phyloP scores from a whole-genome alignment of 1,140 invertebrate genomes.

The Gonioctena quinquepunctata region DNA sequence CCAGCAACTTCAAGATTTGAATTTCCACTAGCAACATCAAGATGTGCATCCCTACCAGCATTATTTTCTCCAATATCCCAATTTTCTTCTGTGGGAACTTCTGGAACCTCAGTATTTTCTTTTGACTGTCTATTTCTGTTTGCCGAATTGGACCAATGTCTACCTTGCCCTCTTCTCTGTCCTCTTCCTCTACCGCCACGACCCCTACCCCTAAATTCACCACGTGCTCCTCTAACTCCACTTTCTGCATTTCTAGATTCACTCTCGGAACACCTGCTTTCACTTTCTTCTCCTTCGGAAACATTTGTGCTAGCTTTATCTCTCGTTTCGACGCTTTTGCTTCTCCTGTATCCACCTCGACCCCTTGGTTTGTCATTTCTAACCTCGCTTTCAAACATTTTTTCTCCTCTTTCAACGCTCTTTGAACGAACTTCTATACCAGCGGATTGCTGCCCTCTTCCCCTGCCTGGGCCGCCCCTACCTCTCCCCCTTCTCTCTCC shows the following conservation, averaged over 20 bases:
- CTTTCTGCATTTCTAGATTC: too few relatives aligned
- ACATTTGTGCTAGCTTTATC: background rate
- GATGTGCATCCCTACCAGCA: background rate
- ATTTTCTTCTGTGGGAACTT: background rate
- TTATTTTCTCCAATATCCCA: background rate
- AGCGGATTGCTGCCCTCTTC: background rate
- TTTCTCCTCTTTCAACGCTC: background rate
- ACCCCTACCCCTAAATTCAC: background rate
- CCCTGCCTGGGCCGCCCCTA: constrained; percentile 18
- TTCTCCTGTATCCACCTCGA: background rate
- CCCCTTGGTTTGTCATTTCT: background rate
- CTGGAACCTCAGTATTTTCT: background rate
- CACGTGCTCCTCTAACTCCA: too few relatives aligned
- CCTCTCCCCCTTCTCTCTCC: constrained; percentile 22
- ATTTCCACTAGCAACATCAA: background rate
- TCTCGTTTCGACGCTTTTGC: background rate
- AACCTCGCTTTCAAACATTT: background rate
- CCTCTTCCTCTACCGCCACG: background rate
- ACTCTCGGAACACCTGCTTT: too few relatives aligned
- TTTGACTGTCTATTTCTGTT: background rate
- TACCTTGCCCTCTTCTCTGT: background rate
- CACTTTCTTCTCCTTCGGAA: background rate
- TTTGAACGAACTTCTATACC: background rate
- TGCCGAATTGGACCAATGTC: background rate
- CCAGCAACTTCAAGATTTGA: background rate